These are phyloP conservation scores for Zhuqinia jingwanae DNA, from an alignment of 2,888 invertebrate species.

Conservation along the genomic window DNA sequence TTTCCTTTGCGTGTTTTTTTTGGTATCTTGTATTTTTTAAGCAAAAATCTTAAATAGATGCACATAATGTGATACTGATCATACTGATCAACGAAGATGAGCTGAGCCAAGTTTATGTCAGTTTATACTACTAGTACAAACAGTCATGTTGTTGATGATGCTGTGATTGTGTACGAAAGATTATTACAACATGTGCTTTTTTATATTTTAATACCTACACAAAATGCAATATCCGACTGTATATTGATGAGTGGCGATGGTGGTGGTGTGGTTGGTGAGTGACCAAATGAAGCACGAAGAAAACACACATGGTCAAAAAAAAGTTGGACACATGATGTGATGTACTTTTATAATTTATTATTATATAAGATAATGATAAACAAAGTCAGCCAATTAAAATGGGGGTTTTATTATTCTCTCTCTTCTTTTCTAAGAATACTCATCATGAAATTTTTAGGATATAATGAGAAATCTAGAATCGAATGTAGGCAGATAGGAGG, in stretches of 20 bases:
- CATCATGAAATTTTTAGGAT: constrained; percentile 7
- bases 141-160: too few species aligned
- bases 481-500: constrained; percentile 8
- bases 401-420: constrained; percentile 57
- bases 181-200: too few species aligned
- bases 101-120: constrained; percentile 43
- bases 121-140: too few species aligned
- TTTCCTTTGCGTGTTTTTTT: constrained; percentile 32
- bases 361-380: constrained; percentile 19
- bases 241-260: not conserved
- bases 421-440: constrained; percentile 44
- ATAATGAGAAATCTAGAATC: not conserved
- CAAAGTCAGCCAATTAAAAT: constrained; percentile 51
- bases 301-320: not conserved
- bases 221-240: too few species aligned
- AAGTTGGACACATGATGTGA: constrained; percentile 12
- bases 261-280: not conserved
- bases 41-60: constrained; percentile 1
- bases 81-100: not conserved
- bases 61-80: constrained; percentile 5
- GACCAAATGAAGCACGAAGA: not conserved
- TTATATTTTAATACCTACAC: too few species aligned
- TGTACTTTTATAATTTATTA: constrained; percentile 17
- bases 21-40: not conserved
- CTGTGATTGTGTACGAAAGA: too few species aligned